Conservation (phyloP, 2,888 invertebrate genomes). For the Chaitophorus viminalis region DNA sequence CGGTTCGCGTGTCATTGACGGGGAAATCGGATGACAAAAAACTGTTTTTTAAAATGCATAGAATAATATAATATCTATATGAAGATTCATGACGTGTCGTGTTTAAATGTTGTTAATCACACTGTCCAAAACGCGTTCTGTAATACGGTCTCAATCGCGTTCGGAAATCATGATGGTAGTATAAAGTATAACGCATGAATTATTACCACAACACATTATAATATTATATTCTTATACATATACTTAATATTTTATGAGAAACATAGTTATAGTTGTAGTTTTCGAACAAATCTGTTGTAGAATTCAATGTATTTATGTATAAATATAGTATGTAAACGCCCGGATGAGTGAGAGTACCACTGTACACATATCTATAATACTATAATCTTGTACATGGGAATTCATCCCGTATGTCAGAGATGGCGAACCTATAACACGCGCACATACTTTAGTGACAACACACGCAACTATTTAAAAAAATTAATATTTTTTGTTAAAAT, state of each 20-base stretch:
- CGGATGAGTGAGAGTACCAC: neutral
- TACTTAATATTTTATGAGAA: neutral
- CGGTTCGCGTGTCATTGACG: no score
- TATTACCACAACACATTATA: neutral
- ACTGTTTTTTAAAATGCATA: no score
- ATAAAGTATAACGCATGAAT: neutral
- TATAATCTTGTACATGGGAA: neutral
- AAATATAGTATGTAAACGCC: no score
- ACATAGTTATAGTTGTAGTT: neutral
- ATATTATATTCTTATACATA: neutral
- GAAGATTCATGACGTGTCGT: neutral
- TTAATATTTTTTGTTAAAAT: no score
- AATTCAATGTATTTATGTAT: neutral
- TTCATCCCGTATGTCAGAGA: no score
- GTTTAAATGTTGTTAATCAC: neutral
- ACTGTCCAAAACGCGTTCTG: neutral
- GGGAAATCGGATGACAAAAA: no score
- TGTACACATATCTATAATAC: neutral
- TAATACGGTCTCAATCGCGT: neutral
- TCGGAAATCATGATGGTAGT: neutral
- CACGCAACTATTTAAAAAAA: no score
- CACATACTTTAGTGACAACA: no score
- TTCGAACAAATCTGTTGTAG: neutral
- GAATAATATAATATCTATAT: no score
- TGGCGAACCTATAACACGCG: no score